Percentiles rank a stretch among this genome's conserved stretches.
phyloP scores from a whole-genome alignment of 2,888 invertebrate genomes.

The Nomada ferruginata region DNA sequence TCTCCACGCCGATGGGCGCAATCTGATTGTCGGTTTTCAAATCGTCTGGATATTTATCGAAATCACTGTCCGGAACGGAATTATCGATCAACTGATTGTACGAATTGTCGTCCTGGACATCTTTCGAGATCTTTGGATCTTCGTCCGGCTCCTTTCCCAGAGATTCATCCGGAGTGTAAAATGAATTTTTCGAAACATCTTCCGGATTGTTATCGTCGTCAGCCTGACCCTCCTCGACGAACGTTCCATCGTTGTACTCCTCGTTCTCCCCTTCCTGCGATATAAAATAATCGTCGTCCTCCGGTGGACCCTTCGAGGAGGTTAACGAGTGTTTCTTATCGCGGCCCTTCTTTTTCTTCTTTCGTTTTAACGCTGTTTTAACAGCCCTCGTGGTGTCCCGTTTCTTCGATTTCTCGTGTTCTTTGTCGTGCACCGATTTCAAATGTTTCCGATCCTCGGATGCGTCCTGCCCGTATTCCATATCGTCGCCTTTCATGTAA shows the following conservation, averaged over 20 bases:
- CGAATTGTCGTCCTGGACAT: background rate
- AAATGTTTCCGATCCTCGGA: background rate
- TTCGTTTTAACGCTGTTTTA: background rate
- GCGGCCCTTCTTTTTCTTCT: background rate
- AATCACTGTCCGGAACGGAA: background rate
- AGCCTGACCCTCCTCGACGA: background rate
- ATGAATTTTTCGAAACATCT: background rate
- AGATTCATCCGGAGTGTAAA: background rate
- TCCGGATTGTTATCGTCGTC: slow-evolving; percentile 8
- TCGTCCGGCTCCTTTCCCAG: background rate
- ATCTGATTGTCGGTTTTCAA: slow-evolving; percentile 2
- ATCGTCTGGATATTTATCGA: slow-evolving; percentile 10
- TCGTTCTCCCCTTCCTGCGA: slow-evolving; percentile 18
- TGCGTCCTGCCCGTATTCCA: background rate
- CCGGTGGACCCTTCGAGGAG: background rate
- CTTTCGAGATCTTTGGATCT: background rate
- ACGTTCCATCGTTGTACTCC: background rate
- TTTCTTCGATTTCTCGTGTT: slow-evolving; percentile 28
- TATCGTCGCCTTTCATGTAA: background rate
- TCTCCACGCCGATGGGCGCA: background rate
- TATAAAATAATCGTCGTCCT: slow-evolving; percentile 20
- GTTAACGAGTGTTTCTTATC: slow-evolving; percentile 17
- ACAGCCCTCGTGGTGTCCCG: background rate
- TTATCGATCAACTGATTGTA: slow-evolving; percentile 14
- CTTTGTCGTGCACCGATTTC: slow-evolving; percentile 7